Evolutionary conservation across 2,888 invertebrate genomes (phyloP).

Genomic region (Polymixis flavicincta): DNA sequence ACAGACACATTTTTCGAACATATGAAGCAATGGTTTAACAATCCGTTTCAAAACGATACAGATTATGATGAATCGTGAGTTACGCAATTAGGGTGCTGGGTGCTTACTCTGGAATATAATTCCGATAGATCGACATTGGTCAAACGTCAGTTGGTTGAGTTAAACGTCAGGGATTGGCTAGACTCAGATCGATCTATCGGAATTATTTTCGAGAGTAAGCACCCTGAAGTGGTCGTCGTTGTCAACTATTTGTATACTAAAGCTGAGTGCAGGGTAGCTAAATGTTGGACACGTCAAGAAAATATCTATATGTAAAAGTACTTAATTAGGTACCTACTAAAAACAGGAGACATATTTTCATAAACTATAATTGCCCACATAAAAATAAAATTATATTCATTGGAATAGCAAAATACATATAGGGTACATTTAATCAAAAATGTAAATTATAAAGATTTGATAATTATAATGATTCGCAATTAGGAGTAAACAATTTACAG

Average conservation of each 20-base stretch:
- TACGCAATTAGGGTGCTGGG: too few relatives aligned
- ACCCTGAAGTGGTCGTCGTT: constrained; percentile 25
- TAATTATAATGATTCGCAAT: constrained; percentile 56
- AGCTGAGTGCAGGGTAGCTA: constrained; percentile 43
- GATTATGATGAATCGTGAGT: too few relatives aligned
- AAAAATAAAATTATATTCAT: constrained; percentile 59
- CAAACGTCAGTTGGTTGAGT: too few relatives aligned
- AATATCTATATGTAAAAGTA: constrained; percentile 57
- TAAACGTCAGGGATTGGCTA: too few relatives aligned
- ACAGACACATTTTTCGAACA: too few relatives aligned
- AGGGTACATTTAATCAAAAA: constrained; percentile 64
- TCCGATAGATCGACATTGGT: too few relatives aligned
- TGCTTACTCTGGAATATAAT: too few relatives aligned
- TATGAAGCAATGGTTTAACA: too few relatives aligned
- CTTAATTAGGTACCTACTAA: constrained; percentile 71
- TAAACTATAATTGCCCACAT: constrained; percentile 88
- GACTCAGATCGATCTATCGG: too few relatives aligned
- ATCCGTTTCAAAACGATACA: too few relatives aligned
- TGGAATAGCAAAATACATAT: constrained; percentile 67
- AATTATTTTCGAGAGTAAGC: too few relatives aligned
- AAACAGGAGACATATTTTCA: constrained; percentile 89
- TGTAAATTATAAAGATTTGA: constrained; percentile 53
- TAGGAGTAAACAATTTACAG: constrained; percentile 62
- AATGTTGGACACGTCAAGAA: constrained; percentile 51
- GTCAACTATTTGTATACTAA: constrained; percentile 27